phyloP scores from a whole-genome alignment of 2,797 vertebrate species.

The Centropyge bicolor region DNA sequence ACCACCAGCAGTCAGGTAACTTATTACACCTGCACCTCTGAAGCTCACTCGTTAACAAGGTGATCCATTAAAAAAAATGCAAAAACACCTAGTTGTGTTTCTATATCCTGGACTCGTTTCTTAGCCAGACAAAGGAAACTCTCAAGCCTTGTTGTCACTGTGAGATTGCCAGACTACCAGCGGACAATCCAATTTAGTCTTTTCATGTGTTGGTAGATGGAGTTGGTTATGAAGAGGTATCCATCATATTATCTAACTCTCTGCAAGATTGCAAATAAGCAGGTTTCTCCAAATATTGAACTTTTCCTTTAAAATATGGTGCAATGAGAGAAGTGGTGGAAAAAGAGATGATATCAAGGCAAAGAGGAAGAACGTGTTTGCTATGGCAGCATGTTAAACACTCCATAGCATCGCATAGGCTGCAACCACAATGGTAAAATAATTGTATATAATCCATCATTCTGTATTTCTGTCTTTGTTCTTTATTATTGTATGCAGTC shows the following conservation, averaged over 20 bases:
- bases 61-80: not conserved
- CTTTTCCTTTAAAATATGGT: not conserved
- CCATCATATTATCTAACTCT: not conserved
- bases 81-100: not conserved
- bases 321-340: not conserved
- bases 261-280: not conserved
- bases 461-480: conserved; percentile 40
- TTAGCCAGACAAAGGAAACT: not conserved
- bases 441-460: conserved; percentile 46
- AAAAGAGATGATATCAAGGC: not conserved
- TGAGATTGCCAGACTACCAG: not conserved
- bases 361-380: conserved; percentile 1
- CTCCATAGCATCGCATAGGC: not conserved
- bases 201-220: not conserved
- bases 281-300: not conserved
- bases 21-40: not conserved
- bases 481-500: conserved; percentile 46
- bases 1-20: not conserved
- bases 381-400: conserved; percentile 24
- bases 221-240: conserved; percentile 8
- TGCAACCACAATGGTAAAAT: conserved; percentile 42
- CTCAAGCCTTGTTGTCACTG: not conserved
- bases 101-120: not conserved
- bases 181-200: not conserved
- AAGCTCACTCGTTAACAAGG: not conserved